phyloP scores from a whole-genome alignment of 1,140 invertebrate species.

The Temnothorax curvispinosus region DNA sequence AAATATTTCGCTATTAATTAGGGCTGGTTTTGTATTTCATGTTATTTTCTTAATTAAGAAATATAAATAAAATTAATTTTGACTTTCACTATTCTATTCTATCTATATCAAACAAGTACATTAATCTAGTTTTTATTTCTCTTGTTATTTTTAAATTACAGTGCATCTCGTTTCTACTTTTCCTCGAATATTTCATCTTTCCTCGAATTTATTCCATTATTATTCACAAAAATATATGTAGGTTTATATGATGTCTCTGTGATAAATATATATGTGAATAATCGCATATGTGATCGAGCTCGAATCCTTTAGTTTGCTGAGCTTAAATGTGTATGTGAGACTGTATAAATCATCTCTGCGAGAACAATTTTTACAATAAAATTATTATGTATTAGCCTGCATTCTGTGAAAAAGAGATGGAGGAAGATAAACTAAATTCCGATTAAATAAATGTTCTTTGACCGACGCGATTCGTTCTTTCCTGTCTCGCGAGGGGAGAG shows the following conservation, averaged over 20 bases:
- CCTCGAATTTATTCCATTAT: too few species aligned
- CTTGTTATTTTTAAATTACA: background rate
- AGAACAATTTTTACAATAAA: background rate
- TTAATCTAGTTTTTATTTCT: background rate
- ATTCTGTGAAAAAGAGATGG: background rate
- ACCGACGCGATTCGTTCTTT: constrained; percentile 6
- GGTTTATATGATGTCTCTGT: too few species aligned
- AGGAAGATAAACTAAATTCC: constrained; percentile 14
- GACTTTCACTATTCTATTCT: background rate
- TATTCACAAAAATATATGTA: too few species aligned
- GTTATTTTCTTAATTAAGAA: background rate
- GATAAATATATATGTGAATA: too few species aligned
- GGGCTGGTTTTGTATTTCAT: background rate
- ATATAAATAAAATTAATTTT: background rate
- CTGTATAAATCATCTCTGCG: background rate
- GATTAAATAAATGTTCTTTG: constrained; percentile 34
- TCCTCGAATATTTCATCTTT: too few species aligned
- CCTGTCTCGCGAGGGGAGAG: background rate
- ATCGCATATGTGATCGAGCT: too few species aligned
- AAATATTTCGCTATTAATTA: background rate
- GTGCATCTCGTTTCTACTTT: background rate
- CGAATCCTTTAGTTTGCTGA: background rate
- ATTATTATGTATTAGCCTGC: background rate
- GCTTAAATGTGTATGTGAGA: background rate
- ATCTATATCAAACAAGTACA: background rate